Conservation (phyloP, 1,140 invertebrate species). For the Zaprionus vittiger region DNA sequence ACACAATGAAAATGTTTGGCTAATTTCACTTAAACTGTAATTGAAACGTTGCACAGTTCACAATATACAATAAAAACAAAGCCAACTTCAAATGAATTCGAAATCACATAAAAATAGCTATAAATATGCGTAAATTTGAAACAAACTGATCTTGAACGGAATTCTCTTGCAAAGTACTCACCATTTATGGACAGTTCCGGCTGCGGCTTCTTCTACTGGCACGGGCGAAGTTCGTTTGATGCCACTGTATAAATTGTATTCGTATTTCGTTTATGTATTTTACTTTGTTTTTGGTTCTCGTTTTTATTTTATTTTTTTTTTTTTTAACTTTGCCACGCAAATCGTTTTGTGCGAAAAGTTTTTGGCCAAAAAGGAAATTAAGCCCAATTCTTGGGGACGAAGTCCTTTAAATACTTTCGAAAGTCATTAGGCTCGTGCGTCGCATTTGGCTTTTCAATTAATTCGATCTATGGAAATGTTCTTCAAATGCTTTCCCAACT, state of each 20-base stretch:
- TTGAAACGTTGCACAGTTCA: too few relatives aligned
- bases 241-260: conserved; percentile 9
- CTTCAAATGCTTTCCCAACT: conserved; percentile 7
- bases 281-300: neutral
- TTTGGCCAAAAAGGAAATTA: conserved; percentile 29
- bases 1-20: too few relatives aligned
- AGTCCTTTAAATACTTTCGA: conserved; percentile 50
- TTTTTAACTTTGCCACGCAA: conserved; percentile 10
- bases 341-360: conserved; percentile 29
- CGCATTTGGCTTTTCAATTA: conserved; percentile 28
- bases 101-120: neutral
- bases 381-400: conserved; percentile 19
- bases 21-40: too few relatives aligned
- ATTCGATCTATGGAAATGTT: conserved; percentile 35
- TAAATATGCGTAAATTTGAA: neutral
- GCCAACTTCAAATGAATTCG: too few relatives aligned
- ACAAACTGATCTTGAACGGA: neutral
- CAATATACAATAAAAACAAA: too few relatives aligned
- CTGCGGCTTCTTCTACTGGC: neutral
- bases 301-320: neutral
- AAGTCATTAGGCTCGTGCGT: conserved; percentile 42
- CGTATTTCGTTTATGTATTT: conserved; percentile 1
- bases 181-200: conserved; percentile 16
- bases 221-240: neutral
- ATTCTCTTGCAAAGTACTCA: conserved; percentile 9